Evolutionary conservation across 2,888 invertebrate genomes (phyloP).

Genomic region (Mimumesa dahlbomi): DNA sequence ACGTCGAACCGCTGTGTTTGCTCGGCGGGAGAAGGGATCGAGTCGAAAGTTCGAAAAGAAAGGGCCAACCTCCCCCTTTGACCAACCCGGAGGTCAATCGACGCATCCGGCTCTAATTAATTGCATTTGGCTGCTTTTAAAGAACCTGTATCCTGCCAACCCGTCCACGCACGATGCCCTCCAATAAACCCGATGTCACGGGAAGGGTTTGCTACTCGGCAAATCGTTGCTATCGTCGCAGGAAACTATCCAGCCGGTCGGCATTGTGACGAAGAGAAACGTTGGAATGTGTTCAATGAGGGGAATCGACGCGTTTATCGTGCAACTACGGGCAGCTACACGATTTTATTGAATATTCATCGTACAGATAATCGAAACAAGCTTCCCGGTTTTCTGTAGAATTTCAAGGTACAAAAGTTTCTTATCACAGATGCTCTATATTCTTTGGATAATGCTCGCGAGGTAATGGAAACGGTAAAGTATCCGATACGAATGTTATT

Average conservation of each 20-base stretch:
- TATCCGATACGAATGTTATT: no score
- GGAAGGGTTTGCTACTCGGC: constrained; percentile 41
- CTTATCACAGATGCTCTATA: no score
- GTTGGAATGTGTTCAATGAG: no score
- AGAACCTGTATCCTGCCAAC: constrained; percentile 69
- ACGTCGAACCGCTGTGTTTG: constrained; percentile 44
- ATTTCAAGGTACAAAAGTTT: no score
- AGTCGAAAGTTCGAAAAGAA: constrained; percentile 31
- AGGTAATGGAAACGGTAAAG: no score
- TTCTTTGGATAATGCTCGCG: no score
- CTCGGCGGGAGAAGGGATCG: constrained; percentile 22
- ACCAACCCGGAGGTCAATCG: constrained; percentile 73
- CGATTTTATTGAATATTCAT: no score
- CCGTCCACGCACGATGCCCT: constrained; percentile 28
- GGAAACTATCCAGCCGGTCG: constrained; percentile 53
- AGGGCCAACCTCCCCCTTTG: constrained; percentile 43
- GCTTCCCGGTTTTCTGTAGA: no score
- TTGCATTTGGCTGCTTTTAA: constrained; percentile 67
- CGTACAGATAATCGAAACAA: no score
- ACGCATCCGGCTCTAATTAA: constrained; percentile 77
- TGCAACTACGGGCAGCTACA: no score
- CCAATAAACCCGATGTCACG: constrained; percentile 41
- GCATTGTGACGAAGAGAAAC: constrained; percentile 12
- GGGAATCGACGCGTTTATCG: no score
- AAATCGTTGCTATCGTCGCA: constrained; percentile 64